Evolutionary conservation across 2,797 vertebrate genomes (phyloP).

Genomic region (Sebastiscus tertius): DNA sequence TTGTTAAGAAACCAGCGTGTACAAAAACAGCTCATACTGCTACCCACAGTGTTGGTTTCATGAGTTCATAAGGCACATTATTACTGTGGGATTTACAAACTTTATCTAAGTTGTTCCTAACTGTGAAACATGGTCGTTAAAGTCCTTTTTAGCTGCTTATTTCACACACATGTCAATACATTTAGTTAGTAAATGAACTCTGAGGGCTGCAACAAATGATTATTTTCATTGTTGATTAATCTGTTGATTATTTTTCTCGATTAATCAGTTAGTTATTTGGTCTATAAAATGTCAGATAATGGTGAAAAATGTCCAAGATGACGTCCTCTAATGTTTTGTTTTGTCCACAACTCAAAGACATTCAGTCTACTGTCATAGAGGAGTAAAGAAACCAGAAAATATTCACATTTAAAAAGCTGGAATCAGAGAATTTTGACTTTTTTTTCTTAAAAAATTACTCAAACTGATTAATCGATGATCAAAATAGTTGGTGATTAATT

Average conservation of each 20-base stretch:
- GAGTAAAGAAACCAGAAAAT: background rate
- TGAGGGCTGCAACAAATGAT: background rate
- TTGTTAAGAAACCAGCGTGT: conserved; percentile 31
- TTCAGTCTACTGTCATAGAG: background rate
- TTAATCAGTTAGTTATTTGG: too few species aligned
- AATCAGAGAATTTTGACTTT: background rate
- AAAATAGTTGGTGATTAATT: too few species aligned
- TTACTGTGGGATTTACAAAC: conserved; percentile 5
- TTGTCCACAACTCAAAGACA: background rate
- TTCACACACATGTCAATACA: background rate
- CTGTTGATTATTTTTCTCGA: too few species aligned
- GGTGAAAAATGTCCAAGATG: background rate
- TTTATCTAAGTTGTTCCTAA: conserved; percentile 9
- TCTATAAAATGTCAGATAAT: too few species aligned
- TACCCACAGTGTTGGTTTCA: conserved; percentile 20
- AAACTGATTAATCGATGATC: too few species aligned
- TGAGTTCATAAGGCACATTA: conserved; percentile 1
- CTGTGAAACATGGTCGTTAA: background rate
- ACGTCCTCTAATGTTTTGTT: background rate
- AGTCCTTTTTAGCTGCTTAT: background rate
- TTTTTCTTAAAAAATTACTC: too few species aligned
- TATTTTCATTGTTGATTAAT: background rate
- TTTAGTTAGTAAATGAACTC: background rate
- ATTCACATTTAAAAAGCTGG: background rate
- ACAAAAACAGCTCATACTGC: conserved; percentile 7